Evolutionary conservation across 2,888 invertebrate species (phyloP).

Genomic region (Subacronicta megacephala): DNA sequence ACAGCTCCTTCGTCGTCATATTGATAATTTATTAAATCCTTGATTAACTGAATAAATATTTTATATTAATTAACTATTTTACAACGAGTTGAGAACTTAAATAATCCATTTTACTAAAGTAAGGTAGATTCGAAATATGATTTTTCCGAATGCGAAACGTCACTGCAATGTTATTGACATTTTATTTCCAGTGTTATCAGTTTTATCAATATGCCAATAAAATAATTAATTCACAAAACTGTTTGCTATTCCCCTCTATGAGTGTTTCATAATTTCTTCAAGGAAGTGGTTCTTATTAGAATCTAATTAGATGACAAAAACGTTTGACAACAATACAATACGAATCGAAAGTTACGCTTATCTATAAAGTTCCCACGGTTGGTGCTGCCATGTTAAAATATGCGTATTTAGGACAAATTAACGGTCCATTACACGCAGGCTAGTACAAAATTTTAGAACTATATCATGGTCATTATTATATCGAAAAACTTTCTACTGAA

Average conservation of each 20-base stretch:
- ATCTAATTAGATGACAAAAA: slow-evolving; percentile 71
- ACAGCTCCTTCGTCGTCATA: slow-evolving; percentile 88
- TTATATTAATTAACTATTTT: slow-evolving; percentile 70
- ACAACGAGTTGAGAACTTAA: slow-evolving; percentile 75
- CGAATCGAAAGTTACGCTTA: slow-evolving; percentile 77
- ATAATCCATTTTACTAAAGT: slow-evolving; percentile 79
- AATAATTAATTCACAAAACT: slow-evolving; percentile 28
- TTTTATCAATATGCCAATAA: slow-evolving; percentile 61
- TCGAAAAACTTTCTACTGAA: too few species aligned
- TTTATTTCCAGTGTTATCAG: slow-evolving; percentile 75
- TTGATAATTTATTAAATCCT: slow-evolving; percentile 59
- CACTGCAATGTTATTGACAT: slow-evolving; percentile 81
- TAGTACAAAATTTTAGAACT: background rate
- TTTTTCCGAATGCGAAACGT: slow-evolving; percentile 82
- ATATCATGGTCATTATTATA: too few species aligned
- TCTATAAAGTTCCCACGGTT: slow-evolving; percentile 75
- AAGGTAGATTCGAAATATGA: slow-evolving; percentile 81
- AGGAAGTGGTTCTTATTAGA: slow-evolving; percentile 71
- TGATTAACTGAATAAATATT: slow-evolving; percentile 53
- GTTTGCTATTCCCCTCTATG: slow-evolving; percentile 33
- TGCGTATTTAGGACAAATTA: slow-evolving; percentile 68
- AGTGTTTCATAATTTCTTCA: slow-evolving; percentile 62
- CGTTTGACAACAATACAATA: slow-evolving; percentile 76
- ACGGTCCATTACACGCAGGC: slow-evolving; percentile 65
- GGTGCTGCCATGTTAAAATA: slow-evolving; percentile 76